Percentiles rank a stretch among this genome's conserved stretches.
Conservation (phyloP, 2,797 vertebrate genomes). For the Myotis pilosus region DNA sequence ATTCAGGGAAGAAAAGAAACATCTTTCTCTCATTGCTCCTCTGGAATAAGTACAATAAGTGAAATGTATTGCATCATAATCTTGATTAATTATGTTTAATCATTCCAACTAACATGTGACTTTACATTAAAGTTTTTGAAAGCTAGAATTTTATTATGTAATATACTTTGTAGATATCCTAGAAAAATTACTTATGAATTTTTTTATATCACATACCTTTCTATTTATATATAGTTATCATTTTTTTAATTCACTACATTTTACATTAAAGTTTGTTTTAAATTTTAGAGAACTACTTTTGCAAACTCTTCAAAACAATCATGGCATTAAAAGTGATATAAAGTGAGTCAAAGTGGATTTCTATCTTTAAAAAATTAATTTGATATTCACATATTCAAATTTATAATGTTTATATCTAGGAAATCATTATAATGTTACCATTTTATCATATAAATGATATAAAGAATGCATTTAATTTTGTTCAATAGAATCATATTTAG, state of each 20-base stretch:
- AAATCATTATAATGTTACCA: not conserved
- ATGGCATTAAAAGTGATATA: not conserved
- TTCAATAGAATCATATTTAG: constrained; percentile 8
- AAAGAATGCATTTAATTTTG: constrained; percentile 13
- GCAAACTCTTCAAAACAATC: not conserved
- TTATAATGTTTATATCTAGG: not conserved
- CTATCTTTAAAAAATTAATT: not conserved
- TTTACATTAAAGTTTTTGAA: not conserved
- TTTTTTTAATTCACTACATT: not conserved
- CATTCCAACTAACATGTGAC: not conserved
- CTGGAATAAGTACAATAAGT: not conserved
- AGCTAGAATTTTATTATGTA: not conserved
- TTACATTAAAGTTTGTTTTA: not conserved
- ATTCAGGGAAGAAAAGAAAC: not conserved
- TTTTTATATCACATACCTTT: not conserved
- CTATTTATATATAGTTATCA: not conserved
- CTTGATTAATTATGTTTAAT: not conserved
- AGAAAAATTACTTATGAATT: not conserved
- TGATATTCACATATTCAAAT: constrained; percentile 8
- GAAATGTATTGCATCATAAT: not conserved
- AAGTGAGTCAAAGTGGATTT: not conserved
- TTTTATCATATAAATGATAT: not conserved
- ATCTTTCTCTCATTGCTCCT: not conserved
- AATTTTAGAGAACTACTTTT: not conserved
- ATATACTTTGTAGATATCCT: not conserved